These are phyloP conservation scores for Dicaeum eximium DNA, from an alignment of 2,113 vertebrate species.

Conservation along the genomic window DNA sequence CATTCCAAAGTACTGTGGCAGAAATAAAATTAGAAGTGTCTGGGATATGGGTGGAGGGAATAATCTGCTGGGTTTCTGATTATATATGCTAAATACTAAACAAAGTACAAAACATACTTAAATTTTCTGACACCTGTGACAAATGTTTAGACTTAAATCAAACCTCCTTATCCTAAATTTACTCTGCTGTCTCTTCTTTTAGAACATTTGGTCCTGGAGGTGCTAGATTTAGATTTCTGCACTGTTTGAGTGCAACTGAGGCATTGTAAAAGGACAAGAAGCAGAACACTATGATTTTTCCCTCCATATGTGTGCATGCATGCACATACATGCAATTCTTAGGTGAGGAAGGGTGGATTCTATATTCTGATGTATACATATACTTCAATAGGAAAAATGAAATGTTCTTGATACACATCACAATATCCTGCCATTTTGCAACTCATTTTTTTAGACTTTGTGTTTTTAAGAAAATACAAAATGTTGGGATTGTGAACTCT, in stretches of 20 bases:
- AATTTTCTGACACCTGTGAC: background rate
- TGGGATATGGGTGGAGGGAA: constrained; percentile 15
- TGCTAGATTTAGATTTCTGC: background rate
- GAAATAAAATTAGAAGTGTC: constrained; percentile 27
- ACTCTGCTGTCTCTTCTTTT: background rate
- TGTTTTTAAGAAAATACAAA: constrained; percentile 23
- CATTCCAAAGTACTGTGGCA: background rate
- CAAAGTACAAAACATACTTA: background rate
- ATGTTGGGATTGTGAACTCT: background rate
- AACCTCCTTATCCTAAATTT: background rate
- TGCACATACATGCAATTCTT: background rate
- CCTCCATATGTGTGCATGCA: background rate
- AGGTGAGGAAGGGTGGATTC: background rate
- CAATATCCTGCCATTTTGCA: constrained; percentile 49
- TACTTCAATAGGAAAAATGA: background rate
- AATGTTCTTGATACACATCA: constrained; percentile 29
- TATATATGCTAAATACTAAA: background rate
- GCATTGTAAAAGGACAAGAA: constrained; percentile 11
- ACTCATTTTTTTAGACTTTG: constrained; percentile 22
- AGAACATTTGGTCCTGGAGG: constrained; percentile 1
- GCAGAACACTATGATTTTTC: background rate
- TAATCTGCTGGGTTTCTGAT: background rate
- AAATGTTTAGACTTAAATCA: constrained; percentile 17
- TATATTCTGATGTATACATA: background rate
- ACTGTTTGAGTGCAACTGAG: background rate